Percentiles rank a stretch among this genome's conserved stretches.
Conservation (phyloP, 2,797 vertebrate genomes). For the Chaetodon trifasciatus region DNA sequence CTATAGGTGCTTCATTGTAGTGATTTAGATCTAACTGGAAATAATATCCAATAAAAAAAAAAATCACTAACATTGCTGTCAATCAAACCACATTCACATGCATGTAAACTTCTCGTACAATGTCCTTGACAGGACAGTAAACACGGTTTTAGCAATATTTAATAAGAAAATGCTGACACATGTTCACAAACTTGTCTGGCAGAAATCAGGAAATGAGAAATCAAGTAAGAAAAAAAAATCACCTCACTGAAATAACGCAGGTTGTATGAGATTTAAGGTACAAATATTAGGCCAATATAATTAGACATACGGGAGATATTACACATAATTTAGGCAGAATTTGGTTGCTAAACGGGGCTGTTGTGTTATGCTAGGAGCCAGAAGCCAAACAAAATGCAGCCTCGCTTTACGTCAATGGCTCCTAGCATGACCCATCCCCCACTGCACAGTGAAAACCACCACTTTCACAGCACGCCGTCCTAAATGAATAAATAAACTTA, state of each 20-base stretch:
- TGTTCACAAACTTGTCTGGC: slow-evolving; percentile 43
- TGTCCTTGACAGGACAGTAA: neutral
- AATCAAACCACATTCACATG: neutral
- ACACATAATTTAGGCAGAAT: too few species aligned
- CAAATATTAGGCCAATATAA: neutral
- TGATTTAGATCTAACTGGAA: neutral
- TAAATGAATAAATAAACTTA: slow-evolving; percentile 41
- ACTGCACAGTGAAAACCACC: slow-evolving; percentile 52
- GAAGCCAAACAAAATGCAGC: slow-evolving; percentile 72
- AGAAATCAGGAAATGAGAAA: slow-evolving; percentile 50
- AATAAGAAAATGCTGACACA: slow-evolving; percentile 57
- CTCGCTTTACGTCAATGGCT: slow-evolving; percentile 79
- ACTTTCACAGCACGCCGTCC: slow-evolving; percentile 46
- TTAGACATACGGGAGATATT: neutral
- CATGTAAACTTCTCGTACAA: neutral
- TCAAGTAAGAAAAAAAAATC: neutral
- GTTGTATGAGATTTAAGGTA: too few species aligned
- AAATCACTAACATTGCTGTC: neutral
- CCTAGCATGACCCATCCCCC: slow-evolving; percentile 79
- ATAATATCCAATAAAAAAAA: neutral
- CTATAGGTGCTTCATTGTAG: slow-evolving; percentile 15
- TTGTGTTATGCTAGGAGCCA: slow-evolving; percentile 39
- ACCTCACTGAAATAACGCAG: neutral
- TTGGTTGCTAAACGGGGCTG: neutral
- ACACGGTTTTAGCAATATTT: slow-evolving; percentile 11